A percentile compares a stretch with the other conserved stretches of the same genome.
phyloP scores from a whole-genome alignment of 1,140 invertebrate genomes.

The Calephelis nemesis region DNA sequence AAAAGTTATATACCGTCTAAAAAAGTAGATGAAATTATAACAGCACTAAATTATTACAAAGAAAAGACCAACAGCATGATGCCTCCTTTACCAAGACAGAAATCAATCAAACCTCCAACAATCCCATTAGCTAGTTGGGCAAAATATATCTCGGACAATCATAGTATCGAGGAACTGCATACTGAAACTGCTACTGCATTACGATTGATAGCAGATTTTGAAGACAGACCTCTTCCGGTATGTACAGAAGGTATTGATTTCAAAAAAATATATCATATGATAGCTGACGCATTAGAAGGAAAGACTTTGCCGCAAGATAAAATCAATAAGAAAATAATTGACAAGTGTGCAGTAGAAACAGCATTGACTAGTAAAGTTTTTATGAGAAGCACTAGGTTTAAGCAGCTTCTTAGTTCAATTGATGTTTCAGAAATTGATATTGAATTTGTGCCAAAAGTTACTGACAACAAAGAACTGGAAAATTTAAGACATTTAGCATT shows the following conservation, averaged over 20 bases:
- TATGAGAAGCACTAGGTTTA: slow-evolving; percentile 38
- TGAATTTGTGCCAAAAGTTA: slow-evolving; percentile 35
- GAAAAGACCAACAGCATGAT: slow-evolving; percentile 25
- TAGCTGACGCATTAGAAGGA: slow-evolving; percentile 68
- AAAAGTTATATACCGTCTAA: slow-evolving; percentile 39
- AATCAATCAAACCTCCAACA: slow-evolving; percentile 20
- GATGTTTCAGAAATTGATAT: slow-evolving; percentile 38
- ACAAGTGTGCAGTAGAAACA: slow-evolving; percentile 60
- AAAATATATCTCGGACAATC: slow-evolving; percentile 46
- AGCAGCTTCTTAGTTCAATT: slow-evolving; percentile 40
- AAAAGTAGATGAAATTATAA: slow-evolving; percentile 41
- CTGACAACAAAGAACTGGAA: slow-evolving; percentile 40
- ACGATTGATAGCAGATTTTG: slow-evolving; percentile 61
- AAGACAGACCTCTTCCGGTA: slow-evolving; percentile 44
- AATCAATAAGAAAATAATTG: slow-evolving; percentile 37
- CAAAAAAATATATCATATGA: slow-evolving; percentile 46
- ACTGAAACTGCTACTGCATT: slow-evolving; percentile 58
- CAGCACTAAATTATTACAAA: slow-evolving; percentile 49
- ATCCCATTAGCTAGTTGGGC: slow-evolving; percentile 55
- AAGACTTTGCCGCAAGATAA: slow-evolving; percentile 49
- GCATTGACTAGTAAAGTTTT: slow-evolving; percentile 55
- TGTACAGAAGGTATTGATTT: slow-evolving; percentile 55
- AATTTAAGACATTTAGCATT: slow-evolving; percentile 43
- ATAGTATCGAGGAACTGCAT: slow-evolving; percentile 47
- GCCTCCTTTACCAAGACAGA: slow-evolving; percentile 31